A percentile compares a stretch with the other conserved stretches of the same genome.
Evolutionary conservation across 1,140 invertebrate genomes (phyloP).

Genomic region (Papilio aristodemus): DNA sequence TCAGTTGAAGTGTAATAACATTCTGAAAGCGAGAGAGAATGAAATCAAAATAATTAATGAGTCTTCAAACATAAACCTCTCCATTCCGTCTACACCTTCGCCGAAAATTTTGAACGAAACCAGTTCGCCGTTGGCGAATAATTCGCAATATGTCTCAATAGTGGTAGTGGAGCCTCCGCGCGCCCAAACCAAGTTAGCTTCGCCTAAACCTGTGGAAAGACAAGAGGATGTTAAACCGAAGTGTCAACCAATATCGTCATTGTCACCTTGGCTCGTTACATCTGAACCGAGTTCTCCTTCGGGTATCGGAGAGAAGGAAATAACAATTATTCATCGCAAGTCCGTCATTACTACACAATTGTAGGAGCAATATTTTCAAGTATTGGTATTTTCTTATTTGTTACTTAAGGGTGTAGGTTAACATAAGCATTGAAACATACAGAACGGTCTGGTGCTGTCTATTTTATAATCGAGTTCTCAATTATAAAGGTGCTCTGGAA

Average conservation of each 20-base stretch:
- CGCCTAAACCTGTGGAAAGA: conserved; percentile 60
- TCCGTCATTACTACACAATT: conserved; percentile 92
- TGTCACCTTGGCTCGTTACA: conserved; percentile 89
- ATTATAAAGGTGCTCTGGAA: conserved; percentile 37
- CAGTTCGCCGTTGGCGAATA: conserved; percentile 70
- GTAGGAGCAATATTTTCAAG: conserved; percentile 63
- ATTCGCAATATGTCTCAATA: conserved; percentile 81
- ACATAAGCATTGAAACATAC: neutral
- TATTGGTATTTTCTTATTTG: conserved; percentile 19
- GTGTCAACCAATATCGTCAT: conserved; percentile 77
- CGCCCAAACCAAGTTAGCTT: conserved; percentile 61
- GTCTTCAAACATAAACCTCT: conserved; percentile 66
- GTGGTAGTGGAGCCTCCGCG: conserved; percentile 81
- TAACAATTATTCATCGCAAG: conserved; percentile 85
- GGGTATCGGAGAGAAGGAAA: conserved; percentile 84
- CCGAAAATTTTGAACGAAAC: conserved; percentile 76
- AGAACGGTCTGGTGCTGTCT: conserved; percentile 19
- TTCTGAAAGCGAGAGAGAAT: conserved; percentile 89
- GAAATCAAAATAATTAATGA: conserved; percentile 77
- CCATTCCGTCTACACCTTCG: conserved; percentile 68
- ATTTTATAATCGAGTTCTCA: conserved; percentile 19
- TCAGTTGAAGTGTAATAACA: conserved; percentile 97
- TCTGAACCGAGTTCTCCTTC: conserved; percentile 85
- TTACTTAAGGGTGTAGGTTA: conserved; percentile 13
- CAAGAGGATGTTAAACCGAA: conserved; percentile 63